Percentiles rank a stretch among this genome's conserved stretches.
Conservation (phyloP, 2,113 vertebrate genomes). For the Benitochromis conjunctus region DNA sequence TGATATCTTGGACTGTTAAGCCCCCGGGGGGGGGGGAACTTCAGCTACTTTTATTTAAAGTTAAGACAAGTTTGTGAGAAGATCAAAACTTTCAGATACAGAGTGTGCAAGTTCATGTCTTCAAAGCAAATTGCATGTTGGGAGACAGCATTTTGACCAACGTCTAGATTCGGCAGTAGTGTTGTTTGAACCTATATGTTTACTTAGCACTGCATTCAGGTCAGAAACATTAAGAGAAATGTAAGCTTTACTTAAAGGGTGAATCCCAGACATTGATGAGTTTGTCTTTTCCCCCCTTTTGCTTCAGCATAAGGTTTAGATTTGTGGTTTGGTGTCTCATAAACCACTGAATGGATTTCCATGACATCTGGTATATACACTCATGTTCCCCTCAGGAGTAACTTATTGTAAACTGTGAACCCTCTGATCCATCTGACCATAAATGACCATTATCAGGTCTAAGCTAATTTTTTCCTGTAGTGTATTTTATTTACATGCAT, state of each 20-base stretch:
- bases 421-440: not conserved
- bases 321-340: not conserved
- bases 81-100: not conserved
- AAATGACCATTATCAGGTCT: not conserved
- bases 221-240: not conserved
- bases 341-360: not conserved
- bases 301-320: not conserved
- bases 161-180: not conserved
- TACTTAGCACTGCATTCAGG: not conserved
- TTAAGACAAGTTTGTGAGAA: conserved; percentile 8
- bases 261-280: not conserved
- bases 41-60: not conserved
- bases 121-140: not conserved
- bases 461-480: not conserved
- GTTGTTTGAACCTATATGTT: not conserved
- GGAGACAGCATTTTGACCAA: not conserved
- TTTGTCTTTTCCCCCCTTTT: not conserved
- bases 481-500: not conserved
- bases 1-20: conserved; percentile 6
- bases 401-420: not conserved
- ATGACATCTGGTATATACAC: not conserved
- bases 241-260: not conserved
- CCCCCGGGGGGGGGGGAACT: conserved; percentile 1
- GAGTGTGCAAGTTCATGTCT: not conserved
- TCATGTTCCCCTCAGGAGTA: not conserved